These are phyloP conservation scores for Tetanocera ferruginea DNA, from an alignment of 2,888 invertebrate species.

Conservation along the genomic window DNA sequence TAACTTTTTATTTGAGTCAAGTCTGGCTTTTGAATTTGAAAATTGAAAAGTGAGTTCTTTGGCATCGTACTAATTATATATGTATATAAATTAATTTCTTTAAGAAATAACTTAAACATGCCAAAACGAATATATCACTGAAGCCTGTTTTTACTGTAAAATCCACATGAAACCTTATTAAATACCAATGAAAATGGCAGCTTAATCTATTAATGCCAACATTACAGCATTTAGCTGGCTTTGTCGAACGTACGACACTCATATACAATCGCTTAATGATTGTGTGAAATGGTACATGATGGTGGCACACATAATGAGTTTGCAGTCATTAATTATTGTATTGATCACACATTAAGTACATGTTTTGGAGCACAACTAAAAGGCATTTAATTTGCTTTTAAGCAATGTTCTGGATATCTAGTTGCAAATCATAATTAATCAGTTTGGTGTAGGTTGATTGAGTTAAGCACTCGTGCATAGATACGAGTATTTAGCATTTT, in stretches of 20 bases:
- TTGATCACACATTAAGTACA: constrained; percentile 20
- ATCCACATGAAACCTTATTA: too few species aligned
- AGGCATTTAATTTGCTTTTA: constrained; percentile 5
- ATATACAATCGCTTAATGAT: not conserved
- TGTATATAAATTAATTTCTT: too few species aligned
- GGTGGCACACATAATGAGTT: not conserved
- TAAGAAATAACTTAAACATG: too few species aligned
- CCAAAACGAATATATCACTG: too few species aligned
- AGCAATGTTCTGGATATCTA: not conserved
- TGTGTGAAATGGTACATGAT: not conserved
- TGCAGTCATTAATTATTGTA: constrained; percentile 27
- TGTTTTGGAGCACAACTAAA: not conserved
- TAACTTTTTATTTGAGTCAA: too few species aligned
- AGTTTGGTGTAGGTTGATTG: not conserved
- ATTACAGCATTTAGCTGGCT: constrained; percentile 19
- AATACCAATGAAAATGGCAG: too few species aligned
- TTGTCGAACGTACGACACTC: not conserved
- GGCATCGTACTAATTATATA: too few species aligned
- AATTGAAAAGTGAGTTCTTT: too few species aligned
- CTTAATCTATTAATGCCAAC: constrained; percentile 1
- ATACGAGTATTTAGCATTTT: too few species aligned
- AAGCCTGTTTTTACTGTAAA: too few species aligned
- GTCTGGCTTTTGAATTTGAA: too few species aligned
- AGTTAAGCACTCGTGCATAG: not conserved
- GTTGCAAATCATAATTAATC: constrained; percentile 1